A percentile compares a stretch with the other conserved stretches of the same genome.
phyloP scores from a whole-genome alignment of 2,888 invertebrate genomes.

The Prosapia bicincta region DNA sequence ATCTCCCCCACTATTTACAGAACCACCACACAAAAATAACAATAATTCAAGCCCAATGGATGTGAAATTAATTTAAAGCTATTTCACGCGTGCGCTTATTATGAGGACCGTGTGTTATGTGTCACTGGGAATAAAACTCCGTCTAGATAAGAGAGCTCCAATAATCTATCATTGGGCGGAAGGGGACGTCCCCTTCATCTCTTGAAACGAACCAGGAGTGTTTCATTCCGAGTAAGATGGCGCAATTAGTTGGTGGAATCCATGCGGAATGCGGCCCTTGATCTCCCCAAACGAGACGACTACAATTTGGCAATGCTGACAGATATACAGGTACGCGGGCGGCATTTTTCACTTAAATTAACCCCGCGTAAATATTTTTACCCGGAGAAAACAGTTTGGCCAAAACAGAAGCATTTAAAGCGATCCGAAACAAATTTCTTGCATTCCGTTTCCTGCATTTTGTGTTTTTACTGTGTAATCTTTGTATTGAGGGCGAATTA shows the following conservation, averaged over 20 bases:
- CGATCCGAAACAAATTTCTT: background rate
- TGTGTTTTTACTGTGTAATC: too few species aligned
- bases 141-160: background rate
- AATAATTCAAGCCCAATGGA: too few species aligned
- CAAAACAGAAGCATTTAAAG: background rate
- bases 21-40: too few species aligned
- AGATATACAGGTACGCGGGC: slow-evolving; percentile 13
- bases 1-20: too few species aligned
- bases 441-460: background rate
- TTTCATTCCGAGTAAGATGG: slow-evolving; percentile 15
- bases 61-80: too few species aligned
- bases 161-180: background rate
- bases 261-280: background rate
- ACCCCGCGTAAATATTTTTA: background rate
- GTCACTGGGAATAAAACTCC: background rate
- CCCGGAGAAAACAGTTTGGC: background rate
- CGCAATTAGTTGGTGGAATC: slow-evolving; percentile 15
- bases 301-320: slow-evolving; percentile 25
- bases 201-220: slow-evolving; percentile 20
- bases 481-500: too few species aligned
- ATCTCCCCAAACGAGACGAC: slow-evolving; percentile 3
- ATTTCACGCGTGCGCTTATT: background rate
- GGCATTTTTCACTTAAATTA: background rate
- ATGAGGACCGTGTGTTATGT: background rate
- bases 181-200: slow-evolving; percentile 10